A percentile compares a stretch with the other conserved stretches of the same genome.
Conservation (phyloP, 2,797 vertebrate genomes). For the Pangasius mekongensis region DNA sequence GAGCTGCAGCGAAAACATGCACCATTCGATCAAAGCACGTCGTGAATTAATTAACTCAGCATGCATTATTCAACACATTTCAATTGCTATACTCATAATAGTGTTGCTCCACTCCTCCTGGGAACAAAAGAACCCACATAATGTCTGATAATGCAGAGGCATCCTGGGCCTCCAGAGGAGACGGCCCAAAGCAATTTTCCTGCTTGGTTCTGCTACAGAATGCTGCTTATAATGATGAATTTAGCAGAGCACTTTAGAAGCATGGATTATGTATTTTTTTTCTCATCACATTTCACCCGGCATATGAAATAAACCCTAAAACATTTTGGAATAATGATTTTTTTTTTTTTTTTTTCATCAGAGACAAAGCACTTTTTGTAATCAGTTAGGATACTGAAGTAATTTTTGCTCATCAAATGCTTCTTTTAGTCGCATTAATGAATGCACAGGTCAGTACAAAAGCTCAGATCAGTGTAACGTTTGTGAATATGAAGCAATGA, state of each 20-base stretch:
- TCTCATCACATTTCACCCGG: constrained; percentile 2
- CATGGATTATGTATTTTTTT: constrained; percentile 5
- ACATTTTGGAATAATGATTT: not conserved
- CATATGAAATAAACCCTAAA: constrained; percentile 12
- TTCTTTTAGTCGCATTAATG: not conserved
- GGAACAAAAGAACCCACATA: constrained; percentile 61
- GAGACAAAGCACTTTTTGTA: not conserved
- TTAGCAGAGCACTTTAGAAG: constrained; percentile 7
- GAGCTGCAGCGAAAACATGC: constrained; percentile 67
- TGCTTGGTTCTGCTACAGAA: constrained; percentile 16
- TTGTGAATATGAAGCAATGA: not conserved
- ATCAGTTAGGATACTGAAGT: not conserved
- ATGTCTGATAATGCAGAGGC: constrained; percentile 58
- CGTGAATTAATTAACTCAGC: constrained; percentile 71
- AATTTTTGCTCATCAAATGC: not conserved
- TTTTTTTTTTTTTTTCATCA: not conserved
- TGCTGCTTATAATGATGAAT: constrained; percentile 43
- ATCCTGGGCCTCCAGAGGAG: constrained; percentile 55
- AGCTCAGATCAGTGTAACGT: not conserved
- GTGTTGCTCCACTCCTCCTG: constrained; percentile 57
- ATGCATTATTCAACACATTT: constrained; percentile 72
- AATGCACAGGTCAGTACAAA: not conserved
- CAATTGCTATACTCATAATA: constrained; percentile 60
- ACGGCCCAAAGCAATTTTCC: constrained; percentile 42
- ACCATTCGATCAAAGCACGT: constrained; percentile 73